Percentiles rank a stretch among this genome's conserved stretches.
Evolutionary conservation across 2,888 invertebrate species (phyloP).

Genomic region (Hyposoter didymator): DNA sequence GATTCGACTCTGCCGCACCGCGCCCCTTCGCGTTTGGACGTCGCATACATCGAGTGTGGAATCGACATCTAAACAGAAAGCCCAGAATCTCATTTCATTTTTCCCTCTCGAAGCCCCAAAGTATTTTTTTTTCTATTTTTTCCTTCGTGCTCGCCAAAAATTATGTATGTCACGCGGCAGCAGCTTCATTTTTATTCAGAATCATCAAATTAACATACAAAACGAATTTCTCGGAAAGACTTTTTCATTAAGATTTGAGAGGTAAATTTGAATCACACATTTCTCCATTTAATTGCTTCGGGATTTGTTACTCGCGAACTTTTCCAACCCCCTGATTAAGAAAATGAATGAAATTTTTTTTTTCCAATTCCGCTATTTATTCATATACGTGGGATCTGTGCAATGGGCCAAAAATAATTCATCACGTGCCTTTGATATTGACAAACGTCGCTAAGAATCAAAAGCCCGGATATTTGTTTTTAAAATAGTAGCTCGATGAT

Average conservation of each 20-base stretch:
- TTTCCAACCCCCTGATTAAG: no score
- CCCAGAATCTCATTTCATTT: background rate
- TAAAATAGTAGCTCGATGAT: background rate
- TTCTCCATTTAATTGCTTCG: no score
- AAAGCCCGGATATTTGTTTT: no score
- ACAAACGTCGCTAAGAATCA: no score
- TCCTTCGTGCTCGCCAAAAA: background rate
- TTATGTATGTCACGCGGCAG: no score
- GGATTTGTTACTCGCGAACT: no score
- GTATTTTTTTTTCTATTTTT: background rate
- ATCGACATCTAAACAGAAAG: background rate
- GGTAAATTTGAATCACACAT: no score
- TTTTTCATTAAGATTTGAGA: background rate
- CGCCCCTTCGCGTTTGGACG: conserved; percentile 54
- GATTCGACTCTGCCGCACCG: conserved; percentile 59
- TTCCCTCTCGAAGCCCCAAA: background rate
- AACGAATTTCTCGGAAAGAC: background rate
- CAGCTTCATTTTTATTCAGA: no score
- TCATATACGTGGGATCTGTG: background rate
- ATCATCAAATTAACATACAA: background rate
- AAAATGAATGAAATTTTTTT: background rate
- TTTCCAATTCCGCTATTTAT: background rate
- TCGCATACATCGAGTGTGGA: conserved; percentile 58
- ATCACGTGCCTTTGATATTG: no score
- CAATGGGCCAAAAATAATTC: no score